phyloP scores from a whole-genome alignment of 2,113 vertebrate species.

The Archilochus colubris region DNA sequence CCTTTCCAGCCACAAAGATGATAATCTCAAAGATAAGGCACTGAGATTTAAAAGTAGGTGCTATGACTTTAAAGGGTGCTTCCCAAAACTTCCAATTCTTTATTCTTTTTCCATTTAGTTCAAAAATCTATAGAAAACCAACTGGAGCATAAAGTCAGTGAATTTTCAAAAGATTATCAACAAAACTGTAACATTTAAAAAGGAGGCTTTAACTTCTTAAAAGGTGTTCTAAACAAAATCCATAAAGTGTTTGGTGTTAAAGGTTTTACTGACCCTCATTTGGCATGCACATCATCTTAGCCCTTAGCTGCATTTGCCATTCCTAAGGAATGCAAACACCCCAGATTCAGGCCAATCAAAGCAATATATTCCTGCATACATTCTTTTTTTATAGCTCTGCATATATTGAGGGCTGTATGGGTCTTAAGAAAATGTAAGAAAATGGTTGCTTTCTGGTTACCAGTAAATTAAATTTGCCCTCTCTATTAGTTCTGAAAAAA shows the following conservation, averaged over 20 bases:
- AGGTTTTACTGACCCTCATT: not conserved
- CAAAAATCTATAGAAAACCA: conserved; percentile 27
- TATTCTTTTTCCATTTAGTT: not conserved
- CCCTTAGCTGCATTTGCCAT: not conserved
- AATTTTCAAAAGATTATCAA: conserved; percentile 14
- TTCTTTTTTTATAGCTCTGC: not conserved
- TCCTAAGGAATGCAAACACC: not conserved
- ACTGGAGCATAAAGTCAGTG: not conserved
- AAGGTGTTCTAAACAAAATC: not conserved
- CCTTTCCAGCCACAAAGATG: not conserved
- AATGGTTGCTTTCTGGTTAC: conserved; percentile 21
- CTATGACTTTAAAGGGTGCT: not conserved
- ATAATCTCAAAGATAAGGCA: not conserved
- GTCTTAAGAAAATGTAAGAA: not conserved
- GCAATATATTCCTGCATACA: not conserved
- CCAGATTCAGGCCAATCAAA: conserved; percentile 3
- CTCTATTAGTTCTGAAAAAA: conserved; percentile 43
- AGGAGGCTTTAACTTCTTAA: not conserved
- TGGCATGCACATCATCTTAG: not conserved
- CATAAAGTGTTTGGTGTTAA: not conserved
- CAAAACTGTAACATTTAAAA: not conserved
- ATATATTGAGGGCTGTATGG: not conserved
- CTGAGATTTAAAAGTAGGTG: not conserved
- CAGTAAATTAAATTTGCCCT: conserved; percentile 36
- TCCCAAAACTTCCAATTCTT: conserved; percentile 17